phyloP scores from a whole-genome alignment of 2,888 invertebrate species.

The Philhelius pedissequus region DNA sequence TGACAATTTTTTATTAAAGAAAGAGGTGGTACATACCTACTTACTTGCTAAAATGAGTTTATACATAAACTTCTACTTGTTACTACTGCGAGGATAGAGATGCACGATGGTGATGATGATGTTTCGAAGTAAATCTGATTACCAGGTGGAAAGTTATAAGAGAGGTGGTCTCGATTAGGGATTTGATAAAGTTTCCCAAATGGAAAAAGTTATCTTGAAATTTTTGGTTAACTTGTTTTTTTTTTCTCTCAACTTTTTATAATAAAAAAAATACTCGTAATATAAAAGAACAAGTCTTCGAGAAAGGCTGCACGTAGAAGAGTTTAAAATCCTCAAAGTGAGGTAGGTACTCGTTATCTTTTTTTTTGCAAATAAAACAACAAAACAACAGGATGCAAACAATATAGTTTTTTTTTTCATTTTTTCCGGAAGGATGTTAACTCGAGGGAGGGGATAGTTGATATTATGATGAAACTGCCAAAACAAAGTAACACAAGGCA shows the following conservation, averaged over 20 bases:
- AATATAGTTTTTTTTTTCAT: conserved; percentile 11
- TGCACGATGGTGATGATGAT: neutral
- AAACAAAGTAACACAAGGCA: neutral
- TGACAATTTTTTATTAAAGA: conserved; percentile 50
- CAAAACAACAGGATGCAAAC: neutral
- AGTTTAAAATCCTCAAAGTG: conserved; percentile 1
- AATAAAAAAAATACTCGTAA: conserved; percentile 12
- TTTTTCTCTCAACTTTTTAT: conserved; percentile 4
- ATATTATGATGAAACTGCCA: neutral
- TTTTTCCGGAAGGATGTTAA: conserved; percentile 35
- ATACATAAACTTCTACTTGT: neutral
- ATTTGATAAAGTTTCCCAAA: conserved; percentile 62
- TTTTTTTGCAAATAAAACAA: neutral
- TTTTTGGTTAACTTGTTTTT: conserved; percentile 58
- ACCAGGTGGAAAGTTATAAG: conserved; percentile 49
- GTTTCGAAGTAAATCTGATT: conserved; percentile 59
- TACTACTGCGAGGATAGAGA: neutral
- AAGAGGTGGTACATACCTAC: neutral
- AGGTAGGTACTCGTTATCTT: conserved; percentile 5
- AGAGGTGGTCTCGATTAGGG: conserved; percentile 58
- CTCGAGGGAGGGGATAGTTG: conserved; percentile 29
- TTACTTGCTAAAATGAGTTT: neutral
- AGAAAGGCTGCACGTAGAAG: neutral
- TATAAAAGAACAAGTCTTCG: neutral
- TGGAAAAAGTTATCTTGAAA: conserved; percentile 53